These are phyloP conservation scores for Myanophis thanlyinensis DNA, from an alignment of 2,113 vertebrate genomes.

Conservation along the genomic window DNA sequence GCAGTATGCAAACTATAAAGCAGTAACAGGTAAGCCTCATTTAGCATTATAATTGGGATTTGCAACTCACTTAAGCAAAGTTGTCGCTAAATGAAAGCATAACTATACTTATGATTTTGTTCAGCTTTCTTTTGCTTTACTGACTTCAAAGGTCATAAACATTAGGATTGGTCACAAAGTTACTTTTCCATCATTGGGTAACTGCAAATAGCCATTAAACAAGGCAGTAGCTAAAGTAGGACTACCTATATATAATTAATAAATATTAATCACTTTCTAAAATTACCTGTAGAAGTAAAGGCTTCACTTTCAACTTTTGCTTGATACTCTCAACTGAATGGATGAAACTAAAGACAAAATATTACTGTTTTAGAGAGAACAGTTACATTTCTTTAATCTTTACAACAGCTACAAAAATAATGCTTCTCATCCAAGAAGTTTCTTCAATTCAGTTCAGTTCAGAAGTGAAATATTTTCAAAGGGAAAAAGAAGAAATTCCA, in stretches of 20 bases:
- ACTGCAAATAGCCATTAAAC: background rate
- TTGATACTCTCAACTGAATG: constrained; percentile 89
- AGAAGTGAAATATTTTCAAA: background rate
- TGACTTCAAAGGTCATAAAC: background rate
- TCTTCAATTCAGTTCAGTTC: background rate
- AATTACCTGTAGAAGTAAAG: constrained; percentile 90
- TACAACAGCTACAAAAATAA: background rate
- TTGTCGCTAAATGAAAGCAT: background rate
- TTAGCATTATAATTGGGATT: background rate
- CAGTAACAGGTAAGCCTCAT: background rate
- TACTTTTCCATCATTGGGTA: background rate
- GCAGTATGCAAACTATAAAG: background rate
- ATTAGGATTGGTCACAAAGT: background rate
- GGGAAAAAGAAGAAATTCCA: too few species aligned
- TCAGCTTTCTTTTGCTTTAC: background rate
- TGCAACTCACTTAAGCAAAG: background rate
- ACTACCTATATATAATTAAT: background rate
- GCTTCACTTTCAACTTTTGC: constrained; percentile 87
- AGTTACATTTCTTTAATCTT: background rate
- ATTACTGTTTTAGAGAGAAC: constrained; percentile 13
- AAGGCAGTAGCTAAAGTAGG: background rate
- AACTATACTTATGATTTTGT: background rate
- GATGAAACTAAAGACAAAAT: constrained; percentile 70
- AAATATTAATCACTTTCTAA: background rate
- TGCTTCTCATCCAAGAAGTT: background rate